phyloP scores from a whole-genome alignment of 2,888 invertebrate species.

The Morinoia aosen region DNA sequence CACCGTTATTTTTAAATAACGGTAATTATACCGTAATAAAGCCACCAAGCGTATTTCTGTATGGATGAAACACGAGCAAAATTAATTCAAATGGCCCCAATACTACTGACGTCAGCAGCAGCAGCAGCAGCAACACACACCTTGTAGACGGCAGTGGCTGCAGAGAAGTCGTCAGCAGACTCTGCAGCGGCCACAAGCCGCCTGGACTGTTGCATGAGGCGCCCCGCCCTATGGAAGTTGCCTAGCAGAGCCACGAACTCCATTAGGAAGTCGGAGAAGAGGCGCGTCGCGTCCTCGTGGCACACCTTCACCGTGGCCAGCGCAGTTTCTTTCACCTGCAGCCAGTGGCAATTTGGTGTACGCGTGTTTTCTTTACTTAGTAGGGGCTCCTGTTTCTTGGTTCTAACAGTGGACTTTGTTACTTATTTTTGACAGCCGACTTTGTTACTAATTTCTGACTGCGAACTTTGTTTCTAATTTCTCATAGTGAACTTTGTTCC shows the following conservation, averaged over 20 bases:
- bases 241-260: constrained; percentile 53
- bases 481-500: no score
- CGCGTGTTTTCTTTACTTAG: neutral
- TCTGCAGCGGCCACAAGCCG: constrained; percentile 45
- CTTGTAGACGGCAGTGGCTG: constrained; percentile 55
- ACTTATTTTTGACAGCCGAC: neutral
- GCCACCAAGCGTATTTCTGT: no score
- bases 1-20: no score
- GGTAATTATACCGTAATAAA: no score
- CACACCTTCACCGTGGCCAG: constrained; percentile 19
- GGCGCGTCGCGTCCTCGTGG: neutral
- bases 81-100: no score
- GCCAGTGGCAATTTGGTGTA: neutral
- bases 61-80: no score
- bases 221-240: constrained; percentile 58
- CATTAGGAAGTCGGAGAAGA: constrained; percentile 30
- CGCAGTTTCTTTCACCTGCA: constrained; percentile 56
- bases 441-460: no score
- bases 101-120: no score
- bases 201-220: constrained; percentile 54
- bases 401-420: neutral
- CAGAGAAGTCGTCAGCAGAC: constrained; percentile 50
- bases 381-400: neutral
- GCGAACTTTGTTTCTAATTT: no score
- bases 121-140: neutral